Percentiles rank a stretch among this genome's conserved stretches.
Conservation (phyloP, 2,888 invertebrate genomes). For the Apamea sordens region DNA sequence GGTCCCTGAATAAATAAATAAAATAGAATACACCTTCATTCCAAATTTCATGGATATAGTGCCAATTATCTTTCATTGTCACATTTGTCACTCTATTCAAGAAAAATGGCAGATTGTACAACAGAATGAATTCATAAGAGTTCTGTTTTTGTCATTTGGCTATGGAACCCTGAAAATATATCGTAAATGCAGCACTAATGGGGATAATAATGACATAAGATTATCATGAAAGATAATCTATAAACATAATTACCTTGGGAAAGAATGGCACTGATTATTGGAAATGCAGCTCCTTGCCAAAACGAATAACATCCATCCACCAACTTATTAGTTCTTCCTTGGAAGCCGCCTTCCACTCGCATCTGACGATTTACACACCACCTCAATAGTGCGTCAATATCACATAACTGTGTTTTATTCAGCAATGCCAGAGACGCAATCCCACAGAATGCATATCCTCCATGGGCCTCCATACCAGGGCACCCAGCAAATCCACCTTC, state of each 20-base stretch:
- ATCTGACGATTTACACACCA: slow-evolving; percentile 98
- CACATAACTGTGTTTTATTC: slow-evolving; percentile 93
- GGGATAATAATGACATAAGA: background rate
- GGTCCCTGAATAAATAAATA: too few relatives aligned
- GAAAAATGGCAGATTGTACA: background rate
- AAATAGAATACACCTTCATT: background rate
- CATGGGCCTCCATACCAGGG: slow-evolving; percentile 98
- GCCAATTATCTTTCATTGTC: background rate
- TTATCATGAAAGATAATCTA: background rate
- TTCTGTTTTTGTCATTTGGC: background rate
- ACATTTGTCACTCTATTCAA: background rate
- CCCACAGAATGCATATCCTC: slow-evolving; percentile 99
- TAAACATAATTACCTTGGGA: slow-evolving; percentile 81
- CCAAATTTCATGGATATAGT: background rate
- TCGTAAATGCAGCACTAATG: background rate
- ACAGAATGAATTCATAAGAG: background rate
- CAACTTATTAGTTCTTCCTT: slow-evolving; percentile 99
- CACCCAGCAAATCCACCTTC: slow-evolving; percentile 99
- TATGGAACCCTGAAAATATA: background rate
- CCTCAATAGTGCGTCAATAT: slow-evolving; percentile 93
- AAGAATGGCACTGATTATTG: slow-evolving; percentile 95
- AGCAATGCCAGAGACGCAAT: slow-evolving; percentile 96
- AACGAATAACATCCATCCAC: slow-evolving; percentile 99
- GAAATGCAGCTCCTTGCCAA: slow-evolving; percentile 99
- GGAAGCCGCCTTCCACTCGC: slow-evolving; percentile 98